Percentiles rank a stretch among this genome's conserved stretches.
phyloP scores from a whole-genome alignment of 2,113 vertebrate genomes.

The Pardalotus punctatus region DNA sequence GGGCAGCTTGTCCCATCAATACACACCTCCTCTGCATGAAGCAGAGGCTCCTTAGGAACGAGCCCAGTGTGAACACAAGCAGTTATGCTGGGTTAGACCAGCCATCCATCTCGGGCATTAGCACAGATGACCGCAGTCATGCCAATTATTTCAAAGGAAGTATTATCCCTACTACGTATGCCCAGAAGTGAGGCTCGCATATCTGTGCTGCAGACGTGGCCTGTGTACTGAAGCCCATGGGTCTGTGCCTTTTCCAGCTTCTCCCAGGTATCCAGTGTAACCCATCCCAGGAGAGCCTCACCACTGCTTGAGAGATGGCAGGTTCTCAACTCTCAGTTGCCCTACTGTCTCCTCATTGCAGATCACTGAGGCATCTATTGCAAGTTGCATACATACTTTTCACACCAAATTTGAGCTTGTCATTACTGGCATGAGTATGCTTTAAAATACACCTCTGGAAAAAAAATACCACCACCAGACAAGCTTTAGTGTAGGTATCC shows the following conservation, averaged over 20 bases:
- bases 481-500: neutral
- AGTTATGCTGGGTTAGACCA: neutral
- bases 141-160: neutral
- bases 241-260: neutral
- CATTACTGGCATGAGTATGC: neutral
- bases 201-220: neutral
- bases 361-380: neutral
- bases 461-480: neutral
- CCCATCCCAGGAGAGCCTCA: neutral
- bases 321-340: neutral
- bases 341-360: neutral
- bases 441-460: neutral
- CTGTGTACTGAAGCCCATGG: neutral
- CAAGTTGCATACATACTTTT: neutral
- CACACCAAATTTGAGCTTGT: neutral
- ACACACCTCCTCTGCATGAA: accelerated
- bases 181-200: neutral
- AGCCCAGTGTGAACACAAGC: neutral
- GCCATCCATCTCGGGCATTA: neutral
- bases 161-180: neutral
- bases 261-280: neutral
- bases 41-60: neutral
- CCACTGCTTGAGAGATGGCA: neutral
- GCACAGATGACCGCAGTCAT: neutral
- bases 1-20: neutral